Evolutionary conservation across 2,888 invertebrate genomes (phyloP), one percentile per base, ranked within the genome.

Genomic region (Hipparchia sbordonii): DNA sequence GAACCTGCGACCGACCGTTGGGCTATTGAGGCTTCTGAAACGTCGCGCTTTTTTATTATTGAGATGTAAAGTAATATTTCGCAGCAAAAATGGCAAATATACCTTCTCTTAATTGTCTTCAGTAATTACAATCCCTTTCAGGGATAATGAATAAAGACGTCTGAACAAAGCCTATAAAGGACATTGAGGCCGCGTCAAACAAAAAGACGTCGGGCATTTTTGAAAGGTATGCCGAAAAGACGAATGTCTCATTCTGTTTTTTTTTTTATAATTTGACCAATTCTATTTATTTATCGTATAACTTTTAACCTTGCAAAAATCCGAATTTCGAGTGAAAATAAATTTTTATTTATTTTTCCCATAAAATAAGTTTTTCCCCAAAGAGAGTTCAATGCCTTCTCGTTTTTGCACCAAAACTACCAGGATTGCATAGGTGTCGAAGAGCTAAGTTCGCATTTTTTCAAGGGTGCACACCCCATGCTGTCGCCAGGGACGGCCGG

Each of bases 351-450:
- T 4, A 39, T 39, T 39, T 48, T 48, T 48, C 39, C 39, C 39
- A 5, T 39, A 0, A 39, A 39, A 39, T 39, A 39, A 23, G 23
- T 23, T 46, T 46, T 56, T 56, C 56, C 9, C 57, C 7, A 2
- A 57, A 57, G 48, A 51, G 6, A 46, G 59, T 60, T 46, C 46
- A 54, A 66, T 70, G 63, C 59, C 69, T 68, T 59, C 69, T 67
- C 60, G 74, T 74, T 78, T 79, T 70, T 77, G 89, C 90, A 88
- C 86, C 86, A 88, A 87, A 87, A 79, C 79, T 85, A 90, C 89
- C 81, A 90, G 89, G 83, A 72, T 59, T 77, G 75, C 81, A 90
- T 85, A 85, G 79, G 74, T 70, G 71, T 72, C 66, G 72, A 82
- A 79, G 80, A 84, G 82, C 57, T 75, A 83, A 76, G 79, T 87